Evolutionary conservation across 2,113 vertebrate genomes (phyloP).

Genomic region (Bufo gargarizans): DNA sequence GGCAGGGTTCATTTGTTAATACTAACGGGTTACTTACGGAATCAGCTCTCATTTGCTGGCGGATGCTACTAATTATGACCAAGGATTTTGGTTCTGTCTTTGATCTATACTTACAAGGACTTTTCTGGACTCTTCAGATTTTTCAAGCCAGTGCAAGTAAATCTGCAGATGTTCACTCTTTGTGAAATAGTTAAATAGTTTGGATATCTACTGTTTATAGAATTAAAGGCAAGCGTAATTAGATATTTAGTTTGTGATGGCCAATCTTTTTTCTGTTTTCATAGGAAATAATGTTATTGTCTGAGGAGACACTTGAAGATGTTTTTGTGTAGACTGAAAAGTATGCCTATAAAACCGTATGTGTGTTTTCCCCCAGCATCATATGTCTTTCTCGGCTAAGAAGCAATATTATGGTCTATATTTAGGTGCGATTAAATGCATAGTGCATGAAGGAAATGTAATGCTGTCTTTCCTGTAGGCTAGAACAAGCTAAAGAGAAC

Average conservation of each 20-base stretch:
- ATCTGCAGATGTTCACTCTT: too few species aligned
- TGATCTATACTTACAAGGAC: too few species aligned
- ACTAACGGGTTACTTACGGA: too few species aligned
- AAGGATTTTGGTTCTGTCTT: too few species aligned
- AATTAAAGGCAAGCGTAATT: too few species aligned
- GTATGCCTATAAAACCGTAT: slow-evolving; percentile 23
- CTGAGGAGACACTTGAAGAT: neutral
- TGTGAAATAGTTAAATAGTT: too few species aligned
- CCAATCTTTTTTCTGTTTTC: neutral
- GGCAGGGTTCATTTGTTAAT: too few species aligned
- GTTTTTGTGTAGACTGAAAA: slow-evolving; percentile 30
- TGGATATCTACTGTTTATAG: too few species aligned
- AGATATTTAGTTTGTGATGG: neutral
- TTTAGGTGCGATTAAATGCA: slow-evolving; percentile 41
- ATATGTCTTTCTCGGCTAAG: slow-evolving; percentile 14
- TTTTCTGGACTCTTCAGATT: too few species aligned
- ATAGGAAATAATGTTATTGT: neutral
- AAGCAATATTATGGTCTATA: slow-evolving; percentile 27
- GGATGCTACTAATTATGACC: too few species aligned
- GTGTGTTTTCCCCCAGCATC: neutral
- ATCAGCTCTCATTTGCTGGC: too few species aligned
- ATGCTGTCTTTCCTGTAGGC: slow-evolving; percentile 70
- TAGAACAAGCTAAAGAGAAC: slow-evolving; percentile 96
- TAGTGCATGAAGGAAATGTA: slow-evolving; percentile 23
- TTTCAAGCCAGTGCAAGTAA: too few species aligned